Base-by-base conservation (phyloP, 2,888 invertebrate species). In the Julus scanicus region DNA sequence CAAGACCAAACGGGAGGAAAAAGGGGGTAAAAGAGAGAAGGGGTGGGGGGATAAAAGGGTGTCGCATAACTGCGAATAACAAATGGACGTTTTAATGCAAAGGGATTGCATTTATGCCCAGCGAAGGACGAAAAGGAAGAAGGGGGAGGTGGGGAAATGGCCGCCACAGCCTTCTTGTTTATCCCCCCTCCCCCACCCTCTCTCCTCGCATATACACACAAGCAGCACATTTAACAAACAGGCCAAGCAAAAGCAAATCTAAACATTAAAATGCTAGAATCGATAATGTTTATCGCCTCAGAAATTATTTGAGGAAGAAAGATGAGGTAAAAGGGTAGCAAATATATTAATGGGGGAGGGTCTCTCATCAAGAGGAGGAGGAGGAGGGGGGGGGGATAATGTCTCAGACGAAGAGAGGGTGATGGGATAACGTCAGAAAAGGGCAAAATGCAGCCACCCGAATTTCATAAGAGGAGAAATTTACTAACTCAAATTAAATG, bases 291-390 rank as follows among this genome's bases (percentile, higher is more conserved):
- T 80, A 80, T 80, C 80, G 80, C 80, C 37, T 80, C 80, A 80
- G 80, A 80, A 80, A 80, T 80, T 80, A 80, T 80, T 80, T 80
- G 80, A 80, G 80, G 80, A 80, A 80, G 80, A 80, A 80, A 80
- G 80, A 80, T 80, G 80, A 80, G 80, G 80, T 80, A 80, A 80
- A 80, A 80, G 80, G 80, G 80, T 80, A 80, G 80, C 80, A 37
- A 80, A 80, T 80, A 80, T 80, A 80, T 80, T 80, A 80, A 80
- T 80, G 80, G 80, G 37, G 80, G 29, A 29, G 29, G 29, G 29
- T 29, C 29, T 29, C 29, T 29, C 29, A 29, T 29, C 29, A 29
- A 29, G 29, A 29, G 29, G 29, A 29, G 20, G 71, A 11, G 53
- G 53, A 11, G 13, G 13, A 13, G 15, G 5, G 71, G 71, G 71